Evolutionary conservation across 2,797 vertebrate species (phyloP).

Genomic region (Rhinichthys osculus): DNA sequence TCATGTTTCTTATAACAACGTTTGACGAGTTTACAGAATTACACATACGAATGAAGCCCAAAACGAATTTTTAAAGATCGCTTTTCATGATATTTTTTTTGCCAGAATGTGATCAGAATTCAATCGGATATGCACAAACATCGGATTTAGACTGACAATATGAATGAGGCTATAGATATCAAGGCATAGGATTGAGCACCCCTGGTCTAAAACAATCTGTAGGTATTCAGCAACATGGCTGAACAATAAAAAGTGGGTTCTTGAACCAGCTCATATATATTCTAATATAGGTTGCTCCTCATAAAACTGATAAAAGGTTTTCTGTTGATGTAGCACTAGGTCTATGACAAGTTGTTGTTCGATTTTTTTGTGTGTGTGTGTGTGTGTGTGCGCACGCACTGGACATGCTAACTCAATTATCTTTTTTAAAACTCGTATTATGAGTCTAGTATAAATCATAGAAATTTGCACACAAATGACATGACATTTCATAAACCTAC

Average conservation of each 20-base stretch:
- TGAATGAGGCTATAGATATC: background rate
- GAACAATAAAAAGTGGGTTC: background rate
- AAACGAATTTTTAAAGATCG: background rate
- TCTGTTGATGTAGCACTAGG: background rate
- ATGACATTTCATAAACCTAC: background rate
- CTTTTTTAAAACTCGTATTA: background rate
- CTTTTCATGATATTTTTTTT: background rate
- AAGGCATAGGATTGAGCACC: background rate
- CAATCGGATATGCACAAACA: background rate
- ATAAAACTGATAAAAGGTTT: background rate
- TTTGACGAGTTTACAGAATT: background rate
- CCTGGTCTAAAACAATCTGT: background rate
- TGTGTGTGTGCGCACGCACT: no score
- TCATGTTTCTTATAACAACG: background rate
- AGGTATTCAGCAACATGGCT: background rate
- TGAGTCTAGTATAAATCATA: background rate
- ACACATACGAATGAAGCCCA: background rate
- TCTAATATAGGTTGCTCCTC: background rate
- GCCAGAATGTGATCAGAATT: background rate
- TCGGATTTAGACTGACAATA: background rate
- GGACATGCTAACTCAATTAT: background rate
- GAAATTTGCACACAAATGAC: background rate
- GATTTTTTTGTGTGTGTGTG: no score
- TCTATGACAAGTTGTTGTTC: background rate
- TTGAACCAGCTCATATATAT: background rate